These are phyloP conservation scores for Brenthis daphne DNA, from an alignment of 2,888 invertebrate species.

Conservation along the genomic window DNA sequence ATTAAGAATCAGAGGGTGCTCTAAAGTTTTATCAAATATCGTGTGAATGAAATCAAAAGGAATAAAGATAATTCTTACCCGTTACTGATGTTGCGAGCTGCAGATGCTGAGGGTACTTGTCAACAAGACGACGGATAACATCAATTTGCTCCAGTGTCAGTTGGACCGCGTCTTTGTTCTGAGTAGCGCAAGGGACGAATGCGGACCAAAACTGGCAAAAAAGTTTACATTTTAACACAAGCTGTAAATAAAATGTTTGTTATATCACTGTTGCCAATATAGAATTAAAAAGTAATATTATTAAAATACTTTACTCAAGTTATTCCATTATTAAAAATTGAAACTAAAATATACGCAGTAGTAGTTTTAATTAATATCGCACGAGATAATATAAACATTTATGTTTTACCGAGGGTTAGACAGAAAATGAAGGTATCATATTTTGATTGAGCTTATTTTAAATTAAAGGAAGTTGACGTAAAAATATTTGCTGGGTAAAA, in stretches of 20 bases:
- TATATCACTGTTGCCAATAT: not conserved
- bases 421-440: conserved; percentile 1
- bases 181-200: conserved; percentile 86
- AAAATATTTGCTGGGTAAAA: conserved; percentile 2
- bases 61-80: conserved; percentile 69
- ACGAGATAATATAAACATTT: conserved; percentile 8
- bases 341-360: no score
- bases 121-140: conserved; percentile 86
- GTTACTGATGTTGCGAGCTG: conserved; percentile 86
- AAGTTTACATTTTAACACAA: not conserved
- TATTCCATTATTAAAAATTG: no score
- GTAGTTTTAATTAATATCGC: conserved; percentile 2
- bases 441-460: conserved; percentile 11
- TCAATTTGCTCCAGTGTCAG: conserved; percentile 88
- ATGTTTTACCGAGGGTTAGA: conserved; percentile 4
- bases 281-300: no score
- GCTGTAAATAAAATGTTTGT: not conserved
- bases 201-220: conserved; percentile 87
- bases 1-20: not conserved
- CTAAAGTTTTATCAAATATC: not conserved
- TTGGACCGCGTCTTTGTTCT: conserved; percentile 87
- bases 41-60: conserved; percentile 7
- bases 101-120: conserved; percentile 85
- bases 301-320: no score
- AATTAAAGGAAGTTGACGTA: not conserved